These are phyloP conservation scores for Heliconius nattereri DNA, from an alignment of 1,140 invertebrate genomes.

Conservation along the genomic window DNA sequence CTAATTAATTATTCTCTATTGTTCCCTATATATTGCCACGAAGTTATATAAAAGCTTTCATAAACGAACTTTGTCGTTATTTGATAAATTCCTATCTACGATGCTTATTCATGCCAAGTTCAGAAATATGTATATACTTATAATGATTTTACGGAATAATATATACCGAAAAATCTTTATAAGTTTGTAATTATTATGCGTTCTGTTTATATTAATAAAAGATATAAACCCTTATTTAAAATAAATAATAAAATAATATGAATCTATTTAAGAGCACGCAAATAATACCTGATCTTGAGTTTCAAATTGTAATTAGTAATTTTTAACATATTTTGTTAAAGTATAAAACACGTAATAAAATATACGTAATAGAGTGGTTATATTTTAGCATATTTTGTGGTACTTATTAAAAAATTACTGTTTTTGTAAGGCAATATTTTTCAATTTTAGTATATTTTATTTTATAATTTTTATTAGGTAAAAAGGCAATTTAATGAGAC, in stretches of 20 bases:
- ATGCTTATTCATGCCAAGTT: neutral
- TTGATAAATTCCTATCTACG: neutral
- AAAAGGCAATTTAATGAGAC: neutral
- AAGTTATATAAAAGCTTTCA: constrained; percentile 5
- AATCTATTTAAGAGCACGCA: no score
- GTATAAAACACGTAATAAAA: neutral
- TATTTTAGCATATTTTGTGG: neutral
- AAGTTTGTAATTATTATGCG: neutral
- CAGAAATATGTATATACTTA: neutral
- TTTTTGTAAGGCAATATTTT: neutral
- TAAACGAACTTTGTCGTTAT: neutral
- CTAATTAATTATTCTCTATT: constrained; percentile 33
- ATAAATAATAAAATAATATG: neutral
- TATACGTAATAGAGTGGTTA: neutral
- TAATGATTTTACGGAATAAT: neutral
- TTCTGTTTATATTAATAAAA: neutral
- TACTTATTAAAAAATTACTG: neutral
- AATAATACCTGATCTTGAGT: no score
- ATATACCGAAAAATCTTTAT: neutral
- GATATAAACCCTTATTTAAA: neutral
- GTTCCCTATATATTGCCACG: constrained; percentile 41
- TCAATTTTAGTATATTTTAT: neutral
- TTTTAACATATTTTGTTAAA: no score
- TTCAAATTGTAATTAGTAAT: no score
- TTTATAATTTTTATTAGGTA: neutral